Conservation (phyloP, 2,113 vertebrate species). For the Raja brachyura region DNA sequence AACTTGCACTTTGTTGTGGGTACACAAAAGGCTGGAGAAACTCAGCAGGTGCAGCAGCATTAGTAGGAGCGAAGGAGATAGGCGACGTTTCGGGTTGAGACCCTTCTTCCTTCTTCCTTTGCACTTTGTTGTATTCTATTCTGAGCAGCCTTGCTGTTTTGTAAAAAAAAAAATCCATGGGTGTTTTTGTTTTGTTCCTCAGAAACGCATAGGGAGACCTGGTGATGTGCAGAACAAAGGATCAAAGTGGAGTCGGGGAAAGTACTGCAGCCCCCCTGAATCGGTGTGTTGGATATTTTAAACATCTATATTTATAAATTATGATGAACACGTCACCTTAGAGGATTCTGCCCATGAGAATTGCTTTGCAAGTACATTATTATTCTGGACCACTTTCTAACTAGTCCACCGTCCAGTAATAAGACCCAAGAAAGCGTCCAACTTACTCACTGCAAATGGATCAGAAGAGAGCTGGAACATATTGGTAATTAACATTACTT, state of each 20-base stretch:
- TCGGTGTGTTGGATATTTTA: constrained; percentile 71
- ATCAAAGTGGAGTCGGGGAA: constrained; percentile 36
- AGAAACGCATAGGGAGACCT: background rate
- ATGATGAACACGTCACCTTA: constrained; percentile 55
- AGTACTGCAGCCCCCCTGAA: constrained; percentile 50
- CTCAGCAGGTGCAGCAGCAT: no score
- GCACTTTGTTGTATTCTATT: background rate
- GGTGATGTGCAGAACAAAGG: background rate
- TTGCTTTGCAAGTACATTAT: constrained; percentile 51
- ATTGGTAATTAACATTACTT: constrained; percentile 48
- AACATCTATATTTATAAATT: constrained; percentile 57
- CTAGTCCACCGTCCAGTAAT: constrained; percentile 41
- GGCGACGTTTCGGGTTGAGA: no score
- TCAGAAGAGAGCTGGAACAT: constrained; percentile 52
- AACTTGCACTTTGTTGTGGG: background rate
- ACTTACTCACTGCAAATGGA: constrained; percentile 51
- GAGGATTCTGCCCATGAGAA: constrained; percentile 50
- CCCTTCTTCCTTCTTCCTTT: no score
- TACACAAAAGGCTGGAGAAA: no score
- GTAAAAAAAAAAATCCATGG: no score
- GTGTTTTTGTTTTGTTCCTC: background rate
- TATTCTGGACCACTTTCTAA: constrained; percentile 54
- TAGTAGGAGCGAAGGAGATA: no score
- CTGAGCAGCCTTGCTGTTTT: no score
- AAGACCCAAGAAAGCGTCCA: constrained; percentile 45